Base-by-base conservation (phyloP, 2,113 vertebrate species). In the Ophthalmolycus amberensis region DNA sequence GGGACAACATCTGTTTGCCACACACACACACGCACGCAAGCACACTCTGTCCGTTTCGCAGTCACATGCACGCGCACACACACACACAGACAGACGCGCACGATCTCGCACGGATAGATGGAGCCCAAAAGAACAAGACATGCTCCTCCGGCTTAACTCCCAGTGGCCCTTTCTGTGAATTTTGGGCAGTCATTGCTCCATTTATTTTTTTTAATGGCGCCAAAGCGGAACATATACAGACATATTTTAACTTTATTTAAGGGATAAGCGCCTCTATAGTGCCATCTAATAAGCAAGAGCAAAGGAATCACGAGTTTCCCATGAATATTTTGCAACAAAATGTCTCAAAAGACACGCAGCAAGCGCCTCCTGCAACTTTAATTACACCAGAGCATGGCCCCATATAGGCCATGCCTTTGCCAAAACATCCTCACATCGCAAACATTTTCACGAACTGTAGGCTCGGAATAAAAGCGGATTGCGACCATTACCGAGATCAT, bases 311-410 rank as follows among this genome's bases (percentile, higher is more conserved):
- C 85, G 84, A 79, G 80, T 87, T n/a, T 64, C 70, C 66, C 70
- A 60, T 80, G 73, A 87, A 90, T 89, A 85, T 90, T 90, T 91
- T 81, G 84, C 79, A 74, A 87, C 79, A 84, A 86, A 91, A 85
- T 42, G 78, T 90, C 75, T 89, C 77, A 87, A 90, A 91, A 83
- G 82, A 90, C 76, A 72, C 67, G 73, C 79, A 82, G 87, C 81
- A 90, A 90, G 86, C 89, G 71, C 85, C 86, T 91, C 85, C 70
- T 91, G 91, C 91, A 94, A 94, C 92, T 94, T 94, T 93, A 92
- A 91, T 91, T 82, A 89, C 90, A 90, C 74, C 77, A 84, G 83
- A 89, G 81, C 84, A 80, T 83, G 82, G 71, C 75, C 79, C 62
- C 89, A 84, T 86, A 91, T 91, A 89, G 89, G 90, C 91, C 92